Base-by-base conservation (phyloP, 2,888 invertebrate genomes). In the Cylloceria caligata region DNA sequence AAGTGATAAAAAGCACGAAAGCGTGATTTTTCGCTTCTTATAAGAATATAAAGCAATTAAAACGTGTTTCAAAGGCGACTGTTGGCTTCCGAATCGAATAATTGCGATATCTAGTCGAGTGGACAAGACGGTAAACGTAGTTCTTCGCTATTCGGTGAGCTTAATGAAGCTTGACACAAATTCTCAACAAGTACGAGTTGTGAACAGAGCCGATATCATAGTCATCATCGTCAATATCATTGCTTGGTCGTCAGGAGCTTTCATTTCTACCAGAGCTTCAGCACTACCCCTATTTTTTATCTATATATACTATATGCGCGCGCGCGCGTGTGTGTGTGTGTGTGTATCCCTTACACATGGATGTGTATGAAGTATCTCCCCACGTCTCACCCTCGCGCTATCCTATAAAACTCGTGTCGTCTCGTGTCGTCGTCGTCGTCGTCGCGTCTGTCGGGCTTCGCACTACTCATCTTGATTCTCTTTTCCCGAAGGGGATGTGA, bases 131-230 rank as follows among this genome's bases (percentile, higher is more conserved):
- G 80, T 76, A 82, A 77, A 84, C 67, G 83, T 83, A 80, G 82
- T 86, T 73, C 69, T 69, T 55, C 71, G 80, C 83, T 73, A 82
- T 87, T 55, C 69, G 69, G 64, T 78, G 81, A 60, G 73, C 78
- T 77, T 88, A 87, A 88, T 85, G 86, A 88, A 85, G 83, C 84
- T 86, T 88, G 88, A 88, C 87, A 88, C 85, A 87, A 84, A 86
- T 88, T 88, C 85, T 83, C 81, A 78, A 85, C 83, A 85, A 84
- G 84, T 64, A 49, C 71, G 80, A 80, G 69, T 76, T 84, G 75
- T 75, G 68, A 78, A 77, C 78, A 76, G 74, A 82, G 81, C 68
- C 85, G 81, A 84, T 81, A 71, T 64, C 62, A 52, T 19, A 45
- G 42, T 9, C 60, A 34, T 68, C 30, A 64, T 67, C 52, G 62